Conservation (phyloP, 2,797 vertebrate species). For the Tragelaphus eurycerus region DNA sequence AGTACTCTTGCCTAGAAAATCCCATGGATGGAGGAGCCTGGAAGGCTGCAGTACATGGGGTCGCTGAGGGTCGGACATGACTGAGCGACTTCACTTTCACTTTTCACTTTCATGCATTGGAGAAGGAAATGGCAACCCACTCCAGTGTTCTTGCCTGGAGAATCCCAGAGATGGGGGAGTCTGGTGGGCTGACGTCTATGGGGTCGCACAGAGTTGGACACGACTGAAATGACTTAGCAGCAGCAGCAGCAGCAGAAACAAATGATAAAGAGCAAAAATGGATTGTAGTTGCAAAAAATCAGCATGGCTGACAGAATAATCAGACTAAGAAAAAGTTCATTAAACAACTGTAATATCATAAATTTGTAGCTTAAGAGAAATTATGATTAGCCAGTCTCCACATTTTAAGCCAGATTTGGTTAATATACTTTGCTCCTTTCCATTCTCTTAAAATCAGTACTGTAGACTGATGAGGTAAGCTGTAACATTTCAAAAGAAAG, state of each 20-base stretch:
- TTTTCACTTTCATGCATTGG: too few species aligned
- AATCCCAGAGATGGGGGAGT: too few species aligned
- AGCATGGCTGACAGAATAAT: neutral
- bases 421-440: neutral
- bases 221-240: too few species aligned
- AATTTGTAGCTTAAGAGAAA: neutral
- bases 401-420: neutral
- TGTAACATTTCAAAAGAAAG: neutral
- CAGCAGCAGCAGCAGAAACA: neutral
- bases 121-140: too few species aligned
- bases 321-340: neutral
- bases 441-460: constrained; percentile 38
- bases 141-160: too few species aligned
- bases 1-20: too few species aligned
- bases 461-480: neutral
- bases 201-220: too few species aligned
- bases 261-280: neutral
- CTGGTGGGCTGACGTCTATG: too few species aligned
- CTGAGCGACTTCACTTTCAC: too few species aligned
- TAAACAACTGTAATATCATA: neutral
- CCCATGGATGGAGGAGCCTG: too few species aligned
- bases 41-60: too few species aligned
- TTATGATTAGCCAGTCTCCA: neutral
- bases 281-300: neutral
- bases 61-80: too few species aligned